These are phyloP conservation scores for Eupithecia subumbrata DNA, from an alignment of 2,888 invertebrate species.

Conservation along the genomic window DNA sequence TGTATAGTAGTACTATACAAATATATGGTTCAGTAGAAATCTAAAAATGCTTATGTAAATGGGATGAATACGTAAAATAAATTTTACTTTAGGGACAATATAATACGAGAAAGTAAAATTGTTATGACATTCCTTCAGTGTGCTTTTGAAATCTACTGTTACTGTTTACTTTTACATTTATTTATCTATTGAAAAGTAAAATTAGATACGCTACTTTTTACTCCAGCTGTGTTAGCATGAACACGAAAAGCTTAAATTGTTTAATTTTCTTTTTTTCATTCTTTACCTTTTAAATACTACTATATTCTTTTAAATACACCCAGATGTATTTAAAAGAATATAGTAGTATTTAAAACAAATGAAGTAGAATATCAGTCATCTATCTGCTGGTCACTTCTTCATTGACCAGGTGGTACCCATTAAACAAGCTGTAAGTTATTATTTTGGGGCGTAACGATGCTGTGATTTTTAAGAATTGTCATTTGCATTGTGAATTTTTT, in stretches of 20 bases:
- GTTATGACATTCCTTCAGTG: background rate
- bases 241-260: background rate
- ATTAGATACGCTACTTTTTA: background rate
- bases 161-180: background rate
- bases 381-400: background rate
- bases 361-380: background rate
- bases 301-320: no score
- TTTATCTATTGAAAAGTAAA: background rate
- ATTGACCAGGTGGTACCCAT: no score
- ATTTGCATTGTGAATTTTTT: no score
- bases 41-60: constrained; percentile 5
- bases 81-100: background rate
- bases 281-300: no score
- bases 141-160: background rate
- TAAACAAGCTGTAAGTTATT: no score
- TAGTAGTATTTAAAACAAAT: background rate
- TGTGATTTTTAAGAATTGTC: background rate
- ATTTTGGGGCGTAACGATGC: background rate
- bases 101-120: background rate
- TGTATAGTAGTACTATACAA: background rate
- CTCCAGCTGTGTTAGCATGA: background rate
- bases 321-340: no score
- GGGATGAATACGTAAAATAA: background rate
- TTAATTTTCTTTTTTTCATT: background rate
- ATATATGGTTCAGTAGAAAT: background rate